Evolutionary conservation across 2,113 vertebrate species (phyloP), one percentile per base, ranked within the genome.

Genomic region (Chloebia gouldiae): DNA sequence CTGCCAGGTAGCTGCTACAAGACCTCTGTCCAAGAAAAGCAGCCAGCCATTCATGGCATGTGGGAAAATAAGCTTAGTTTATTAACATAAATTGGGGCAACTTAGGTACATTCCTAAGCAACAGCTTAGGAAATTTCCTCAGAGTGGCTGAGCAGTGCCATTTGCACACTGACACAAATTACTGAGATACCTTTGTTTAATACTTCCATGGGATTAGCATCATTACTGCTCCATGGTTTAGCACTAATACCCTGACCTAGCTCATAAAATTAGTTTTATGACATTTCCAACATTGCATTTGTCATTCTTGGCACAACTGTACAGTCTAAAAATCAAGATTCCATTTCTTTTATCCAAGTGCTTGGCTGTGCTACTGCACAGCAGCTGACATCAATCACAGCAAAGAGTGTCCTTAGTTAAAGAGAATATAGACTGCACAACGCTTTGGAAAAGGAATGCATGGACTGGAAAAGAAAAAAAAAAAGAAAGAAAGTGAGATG

Each of bases 381-480:
- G 95, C 97, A 98, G 97, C 97, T 98, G 98, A 97, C 95, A 97
- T 94, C 93, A 96, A 97, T 97, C 98, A 97, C 12, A 35, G 93
- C 90, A 96, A 81, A 96, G 91, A 88, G 83, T 20, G 33, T 95
- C 85, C 89, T 81, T 69, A 60, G 50, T 54, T 90, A 71, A 88
- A 69, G 94, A 35, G 88, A 80, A 75, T 84, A 93, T 70, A 90
- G 90, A 39, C 94, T 53, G 57, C 63, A 47, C 77, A 86, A 81
- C 23, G 24, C 42, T 88, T 86, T 51, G 50, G 85, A 83, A 90
- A 86, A 95, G 50, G 92, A 95, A 25, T 86, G 94, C 49, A 19
- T 35, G 39, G 49, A 88, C 64, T 86, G 51, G 90, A 20, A 30
- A 8, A 25, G 53, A 35, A 20, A 28, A 39, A 61, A 47, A 45